phyloP scores from a whole-genome alignment of 2,888 invertebrate species.

The Dermolepida albohirtum region DNA sequence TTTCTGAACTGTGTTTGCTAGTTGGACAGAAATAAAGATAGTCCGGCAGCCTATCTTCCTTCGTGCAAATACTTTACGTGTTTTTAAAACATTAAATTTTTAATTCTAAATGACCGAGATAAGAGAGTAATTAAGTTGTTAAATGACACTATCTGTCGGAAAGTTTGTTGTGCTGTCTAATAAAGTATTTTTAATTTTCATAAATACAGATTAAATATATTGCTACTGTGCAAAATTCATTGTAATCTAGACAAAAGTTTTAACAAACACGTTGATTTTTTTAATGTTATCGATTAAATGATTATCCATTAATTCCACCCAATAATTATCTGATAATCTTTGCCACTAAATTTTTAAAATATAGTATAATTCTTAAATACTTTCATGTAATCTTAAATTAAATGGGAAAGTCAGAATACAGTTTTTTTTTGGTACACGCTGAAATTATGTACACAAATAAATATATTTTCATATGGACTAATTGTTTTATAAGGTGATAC shows the following conservation, averaged over 20 bases:
- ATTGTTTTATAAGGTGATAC: too few relatives aligned
- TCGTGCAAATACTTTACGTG: constrained; percentile 38
- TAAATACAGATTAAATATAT: constrained; percentile 27
- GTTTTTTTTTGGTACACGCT: too few relatives aligned
- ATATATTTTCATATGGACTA: too few relatives aligned
- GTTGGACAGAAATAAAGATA: constrained; percentile 22
- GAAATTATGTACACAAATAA: too few relatives aligned
- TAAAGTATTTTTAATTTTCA: constrained; percentile 42
- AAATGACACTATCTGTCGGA: constrained; percentile 42
- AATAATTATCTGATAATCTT: too few relatives aligned
- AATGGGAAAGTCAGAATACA: too few relatives aligned
- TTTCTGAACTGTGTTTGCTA: constrained; percentile 4
- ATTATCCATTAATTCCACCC: too few relatives aligned
- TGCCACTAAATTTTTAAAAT: too few relatives aligned
- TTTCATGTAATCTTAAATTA: too few relatives aligned
- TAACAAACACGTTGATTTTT: too few relatives aligned
- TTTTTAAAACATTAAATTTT: constrained; percentile 44
- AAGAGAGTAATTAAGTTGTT: constrained; percentile 43
- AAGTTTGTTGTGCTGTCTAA: constrained; percentile 39
- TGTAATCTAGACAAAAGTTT: background rate
- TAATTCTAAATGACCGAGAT: constrained; percentile 41
- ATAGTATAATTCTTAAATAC: too few relatives aligned
- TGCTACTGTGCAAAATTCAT: constrained; percentile 18
- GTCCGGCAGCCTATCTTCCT: constrained; percentile 17
- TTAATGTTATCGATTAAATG: too few relatives aligned